Conservation (phyloP, 2,797 vertebrate species). For the Bufotes viridis region DNA sequence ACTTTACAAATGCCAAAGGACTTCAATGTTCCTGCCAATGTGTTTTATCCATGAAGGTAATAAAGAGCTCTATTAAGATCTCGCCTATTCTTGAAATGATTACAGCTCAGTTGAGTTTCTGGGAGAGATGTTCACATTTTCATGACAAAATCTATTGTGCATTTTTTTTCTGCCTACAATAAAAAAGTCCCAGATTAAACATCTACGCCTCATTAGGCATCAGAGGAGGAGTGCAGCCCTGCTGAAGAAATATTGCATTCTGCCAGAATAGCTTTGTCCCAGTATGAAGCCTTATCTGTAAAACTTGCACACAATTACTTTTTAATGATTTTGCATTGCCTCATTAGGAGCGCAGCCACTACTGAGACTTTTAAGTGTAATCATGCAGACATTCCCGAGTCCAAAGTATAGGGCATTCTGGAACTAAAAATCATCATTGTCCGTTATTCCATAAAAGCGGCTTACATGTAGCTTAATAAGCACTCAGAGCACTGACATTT, state of each 20-base stretch:
- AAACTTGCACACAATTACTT: constrained; percentile 76
- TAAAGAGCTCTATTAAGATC: constrained; percentile 44
- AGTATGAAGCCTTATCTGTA: constrained; percentile 69
- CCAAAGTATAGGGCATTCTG: constrained; percentile 59
- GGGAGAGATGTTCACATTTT: constrained; percentile 25
- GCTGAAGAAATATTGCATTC: constrained; percentile 71
- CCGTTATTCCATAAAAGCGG: constrained; percentile 39
- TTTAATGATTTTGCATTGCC: constrained; percentile 77
- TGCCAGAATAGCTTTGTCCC: constrained; percentile 74
- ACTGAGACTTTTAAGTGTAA: constrained; percentile 73
- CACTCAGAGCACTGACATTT: neutral
- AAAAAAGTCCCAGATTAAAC: constrained; percentile 77
- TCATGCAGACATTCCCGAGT: constrained; percentile 69
- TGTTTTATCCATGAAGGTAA: constrained; percentile 46
- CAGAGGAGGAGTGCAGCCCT: constrained; percentile 70
- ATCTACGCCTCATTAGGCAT: constrained; percentile 80
- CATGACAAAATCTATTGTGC: constrained; percentile 62
- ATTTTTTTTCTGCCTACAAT: constrained; percentile 70
- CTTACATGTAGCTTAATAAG: neutral
- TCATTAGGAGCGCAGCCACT: constrained; percentile 75
- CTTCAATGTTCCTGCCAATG: constrained; percentile 27
- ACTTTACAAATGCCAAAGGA: constrained; percentile 24
- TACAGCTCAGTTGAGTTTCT: constrained; percentile 9
- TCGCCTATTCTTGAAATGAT: constrained; percentile 8
- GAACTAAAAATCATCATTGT: constrained; percentile 51